Base-by-base conservation (phyloP, 64 coral and sea anemone genomes). In the Actinia equina region DNA sequence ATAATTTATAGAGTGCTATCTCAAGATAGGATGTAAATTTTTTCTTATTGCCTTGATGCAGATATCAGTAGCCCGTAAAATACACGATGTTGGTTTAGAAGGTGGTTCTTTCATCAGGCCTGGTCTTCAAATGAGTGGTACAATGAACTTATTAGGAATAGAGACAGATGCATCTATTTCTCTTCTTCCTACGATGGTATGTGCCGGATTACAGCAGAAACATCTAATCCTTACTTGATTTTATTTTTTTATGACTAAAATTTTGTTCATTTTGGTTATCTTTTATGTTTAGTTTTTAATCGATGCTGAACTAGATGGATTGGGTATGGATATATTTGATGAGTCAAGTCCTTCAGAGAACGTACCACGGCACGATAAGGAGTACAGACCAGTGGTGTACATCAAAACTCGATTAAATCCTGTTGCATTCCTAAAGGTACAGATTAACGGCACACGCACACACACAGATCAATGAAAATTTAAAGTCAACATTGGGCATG, bases 391-490 rank as follows among this genome's bases (percentile, higher is more conserved):
- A 4, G 93, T 93, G 80, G 84, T 99, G 26, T 95, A 83, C 59
- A 80, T 99, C 56, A 90, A 95, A 44, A 87, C 97, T 26, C 84
- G 97, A 20, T 88, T 99, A 44, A 84, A 95, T 30, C 93, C 93
- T 17, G 87, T 74, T 22, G 93, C 97, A 19, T 95, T 90, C 77
- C 71, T 99, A 1, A 91, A 99, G 93, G 97, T 99, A 88, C 22
- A 37, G 30, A 37, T n/a, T n/a, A n/a, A n/a, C n/a, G 30, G 30
- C 30, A 37, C 30, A 37, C 30, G 1, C 30, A 37, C 30, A 0
- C 0, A 37, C 30, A 37, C 30, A 37, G 30, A 1, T 37, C 30
- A 0, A 1, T 37, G 30, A 37, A 37, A 37, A 37, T 37, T 37
- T 37, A 37, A 37, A 37, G 30, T 37, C 30, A 37, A 37, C 30